Percentiles rank a stretch among this genome's conserved stretches.
Evolutionary conservation across 1,140 invertebrate species (phyloP).

Genomic region (Scaptomyza montana): DNA sequence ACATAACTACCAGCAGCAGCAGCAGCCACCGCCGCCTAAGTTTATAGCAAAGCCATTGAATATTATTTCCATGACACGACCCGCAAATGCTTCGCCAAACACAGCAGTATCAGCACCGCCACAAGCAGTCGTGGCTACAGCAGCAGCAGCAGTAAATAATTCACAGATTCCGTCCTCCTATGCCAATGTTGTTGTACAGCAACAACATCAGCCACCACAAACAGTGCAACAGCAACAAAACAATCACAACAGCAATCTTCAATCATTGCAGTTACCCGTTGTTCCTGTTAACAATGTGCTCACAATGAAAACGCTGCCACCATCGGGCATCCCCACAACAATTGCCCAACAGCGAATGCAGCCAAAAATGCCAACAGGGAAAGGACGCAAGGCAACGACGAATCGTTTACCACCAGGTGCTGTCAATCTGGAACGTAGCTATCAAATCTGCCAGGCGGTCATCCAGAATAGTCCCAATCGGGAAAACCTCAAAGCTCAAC

Average conservation of each 20-base stretch:
- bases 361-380: constrained; percentile 73
- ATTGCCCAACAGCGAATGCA: constrained; percentile 83
- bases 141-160: constrained; percentile 47
- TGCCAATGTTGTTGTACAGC: constrained; percentile 64
- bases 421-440: constrained; percentile 96
- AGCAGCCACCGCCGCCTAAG: constrained; percentile 60
- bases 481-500: constrained; percentile 92
- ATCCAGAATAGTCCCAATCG: constrained; percentile 96
- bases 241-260: constrained; percentile 27
- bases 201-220: constrained; percentile 22
- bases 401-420: constrained; percentile 92
- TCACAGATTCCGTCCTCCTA: constrained; percentile 72
- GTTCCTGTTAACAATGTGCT: constrained; percentile 51
- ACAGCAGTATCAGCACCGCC: constrained; percentile 53
- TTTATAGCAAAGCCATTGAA: constrained; percentile 77
- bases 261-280: constrained; percentile 30
- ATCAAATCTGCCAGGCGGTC: constrained; percentile 97
- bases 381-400: constrained; percentile 84
- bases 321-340: constrained; percentile 79
- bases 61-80: constrained; percentile 76
- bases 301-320: constrained; percentile 83
- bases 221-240: constrained; percentile 25
- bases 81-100: constrained; percentile 62
- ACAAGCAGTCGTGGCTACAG: constrained; percentile 45
- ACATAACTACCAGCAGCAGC: constrained; percentile 80